Evolutionary conservation across 2,113 vertebrate genomes (phyloP).

Genomic region (Bos indicus): DNA sequence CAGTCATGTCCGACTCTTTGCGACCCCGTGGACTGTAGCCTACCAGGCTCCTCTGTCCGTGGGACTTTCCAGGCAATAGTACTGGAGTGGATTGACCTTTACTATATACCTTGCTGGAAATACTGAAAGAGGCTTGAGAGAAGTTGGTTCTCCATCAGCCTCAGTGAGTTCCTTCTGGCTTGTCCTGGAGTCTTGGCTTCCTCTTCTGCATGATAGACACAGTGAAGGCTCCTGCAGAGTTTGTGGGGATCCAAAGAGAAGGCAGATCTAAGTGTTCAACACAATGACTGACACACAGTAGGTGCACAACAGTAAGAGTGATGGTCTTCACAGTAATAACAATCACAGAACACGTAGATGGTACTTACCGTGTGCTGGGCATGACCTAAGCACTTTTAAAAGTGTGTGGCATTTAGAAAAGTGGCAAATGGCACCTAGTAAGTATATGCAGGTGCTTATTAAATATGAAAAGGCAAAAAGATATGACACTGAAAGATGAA

Average conservation of each 20-base stretch:
- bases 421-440: background rate
- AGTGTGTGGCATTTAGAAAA: background rate
- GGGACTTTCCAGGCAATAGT: too few species aligned
- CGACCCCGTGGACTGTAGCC: too few species aligned
- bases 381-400: too few species aligned
- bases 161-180: background rate
- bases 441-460: background rate
- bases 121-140: background rate
- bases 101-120: background rate
- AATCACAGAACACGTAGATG: background rate
- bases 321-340: background rate
- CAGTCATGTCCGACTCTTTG: too few species aligned
- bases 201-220: background rate
- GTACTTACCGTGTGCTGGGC: rapidly evolving
- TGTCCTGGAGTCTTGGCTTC: background rate
- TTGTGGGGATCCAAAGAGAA: background rate
- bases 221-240: background rate
- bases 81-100: background rate
- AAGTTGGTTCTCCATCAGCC: background rate
- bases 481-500: background rate
- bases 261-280: background rate
- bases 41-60: too few species aligned
- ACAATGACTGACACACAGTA: background rate
- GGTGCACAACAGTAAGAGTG: background rate
- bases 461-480: background rate